These are phyloP conservation scores for Trichogramma pretiosum DNA, from an alignment of 1,140 invertebrate genomes.

Conservation along the genomic window DNA sequence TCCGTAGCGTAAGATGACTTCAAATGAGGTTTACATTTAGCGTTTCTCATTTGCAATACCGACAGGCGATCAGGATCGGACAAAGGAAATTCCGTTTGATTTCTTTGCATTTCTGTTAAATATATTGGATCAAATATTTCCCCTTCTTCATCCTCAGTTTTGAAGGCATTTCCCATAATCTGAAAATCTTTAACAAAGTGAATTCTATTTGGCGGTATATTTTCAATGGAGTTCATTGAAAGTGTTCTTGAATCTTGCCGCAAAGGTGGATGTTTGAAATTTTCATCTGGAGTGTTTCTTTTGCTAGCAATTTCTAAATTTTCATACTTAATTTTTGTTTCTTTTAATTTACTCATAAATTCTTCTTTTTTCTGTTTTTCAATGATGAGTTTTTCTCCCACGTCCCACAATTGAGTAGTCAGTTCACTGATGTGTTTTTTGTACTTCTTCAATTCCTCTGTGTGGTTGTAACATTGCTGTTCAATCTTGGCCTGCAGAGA, in stretches of 20 bases:
- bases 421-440: conserved; percentile 48
- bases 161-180: conserved; percentile 51
- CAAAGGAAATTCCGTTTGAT: neutral
- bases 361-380: conserved; percentile 49
- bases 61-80: conserved; percentile 46
- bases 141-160: conserved; percentile 74
- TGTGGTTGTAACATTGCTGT: conserved; percentile 42
- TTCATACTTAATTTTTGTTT: conserved; percentile 22
- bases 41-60: conserved; percentile 75
- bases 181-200: conserved; percentile 39
- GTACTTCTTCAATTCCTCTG: conserved; percentile 48
- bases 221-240: neutral
- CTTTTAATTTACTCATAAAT: conserved; percentile 24
- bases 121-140: conserved; percentile 72
- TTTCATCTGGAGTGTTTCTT: neutral
- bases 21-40: conserved; percentile 75
- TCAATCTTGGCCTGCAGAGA: conserved; percentile 40
- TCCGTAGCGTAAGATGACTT: conserved; percentile 84
- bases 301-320: neutral
- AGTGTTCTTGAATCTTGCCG: neutral
- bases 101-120: conserved; percentile 13
- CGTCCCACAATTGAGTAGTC: conserved; percentile 49
- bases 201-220: neutral
- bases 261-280: neutral
- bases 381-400: conserved; percentile 51